Conservation (phyloP, 2,113 vertebrate genomes). For the Uropsilus gracilis region DNA sequence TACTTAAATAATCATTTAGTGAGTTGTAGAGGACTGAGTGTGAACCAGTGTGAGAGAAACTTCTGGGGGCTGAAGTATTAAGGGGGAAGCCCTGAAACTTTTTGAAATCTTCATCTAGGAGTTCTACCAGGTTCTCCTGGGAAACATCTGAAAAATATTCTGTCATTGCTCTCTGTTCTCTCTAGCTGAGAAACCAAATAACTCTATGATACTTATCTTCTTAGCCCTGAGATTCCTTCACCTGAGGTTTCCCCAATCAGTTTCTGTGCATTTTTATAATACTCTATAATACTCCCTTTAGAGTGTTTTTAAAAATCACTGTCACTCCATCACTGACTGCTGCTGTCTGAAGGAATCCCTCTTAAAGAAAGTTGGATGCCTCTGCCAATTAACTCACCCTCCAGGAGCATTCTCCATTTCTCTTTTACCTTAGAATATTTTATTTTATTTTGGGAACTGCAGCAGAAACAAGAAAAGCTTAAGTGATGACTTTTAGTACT, state of each 20-base stretch:
- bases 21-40: background rate
- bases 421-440: conserved; percentile 29
- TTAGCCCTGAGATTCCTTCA: background rate
- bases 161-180: background rate
- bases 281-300: background rate
- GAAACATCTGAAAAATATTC: background rate
- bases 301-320: background rate
- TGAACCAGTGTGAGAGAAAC: background rate
- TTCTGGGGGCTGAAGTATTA: background rate
- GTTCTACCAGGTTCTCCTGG: background rate
- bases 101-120: background rate
- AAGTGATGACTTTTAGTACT: background rate
- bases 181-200: background rate
- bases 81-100: background rate
- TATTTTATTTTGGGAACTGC: background rate
- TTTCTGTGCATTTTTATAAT: background rate
- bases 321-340: background rate
- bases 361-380: background rate
- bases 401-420: background rate
- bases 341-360: background rate
- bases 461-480: conserved; percentile 6
- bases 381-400: background rate
- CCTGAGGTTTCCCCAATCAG: background rate
- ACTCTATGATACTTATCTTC: background rate
- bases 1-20: background rate